These are phyloP conservation scores for Apogon talboti DNA, from an alignment of 2,797 vertebrate species.

Conservation along the genomic window DNA sequence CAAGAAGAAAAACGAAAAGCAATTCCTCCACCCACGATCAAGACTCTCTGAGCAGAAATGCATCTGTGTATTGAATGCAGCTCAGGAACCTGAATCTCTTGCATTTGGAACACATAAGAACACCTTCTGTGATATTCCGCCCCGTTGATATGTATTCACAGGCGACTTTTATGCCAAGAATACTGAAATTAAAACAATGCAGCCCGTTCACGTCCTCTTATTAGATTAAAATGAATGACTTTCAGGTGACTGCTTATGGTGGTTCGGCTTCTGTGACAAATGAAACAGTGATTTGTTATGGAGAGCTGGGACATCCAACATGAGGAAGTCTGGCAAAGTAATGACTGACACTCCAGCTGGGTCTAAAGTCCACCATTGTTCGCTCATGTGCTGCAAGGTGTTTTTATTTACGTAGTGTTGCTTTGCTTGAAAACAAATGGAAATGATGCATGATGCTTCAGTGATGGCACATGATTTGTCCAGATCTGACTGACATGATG, in stretches of 20 bases:
- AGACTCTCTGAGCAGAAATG: conserved; percentile 52
- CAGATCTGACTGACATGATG: conserved; percentile 13
- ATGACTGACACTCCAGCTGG: conserved; percentile 1
- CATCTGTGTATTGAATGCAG: conserved; percentile 43
- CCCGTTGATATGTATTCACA: no score
- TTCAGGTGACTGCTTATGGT: neutral
- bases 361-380: conserved; percentile 47
- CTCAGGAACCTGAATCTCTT: conserved; percentile 20
- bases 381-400: conserved; percentile 15
- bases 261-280: conserved; percentile 15
- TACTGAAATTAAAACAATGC: no score
- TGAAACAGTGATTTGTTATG: conserved; percentile 4
- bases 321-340: conserved; percentile 12
- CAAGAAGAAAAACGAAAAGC: conserved; percentile 58
- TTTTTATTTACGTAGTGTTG: conserved; percentile 7
- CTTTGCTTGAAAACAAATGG: neutral
- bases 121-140: neutral
- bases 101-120: conserved; percentile 25
- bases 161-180: no score
- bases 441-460: neutral
- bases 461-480: conserved; percentile 6
- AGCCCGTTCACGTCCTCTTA: no score
- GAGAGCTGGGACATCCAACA: conserved; percentile 13
- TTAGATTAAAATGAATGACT: no score
- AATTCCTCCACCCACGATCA: conserved; percentile 61